Base-by-base conservation (phyloP, 2,113 vertebrate species). In the Cyprinodon tularosa region DNA sequence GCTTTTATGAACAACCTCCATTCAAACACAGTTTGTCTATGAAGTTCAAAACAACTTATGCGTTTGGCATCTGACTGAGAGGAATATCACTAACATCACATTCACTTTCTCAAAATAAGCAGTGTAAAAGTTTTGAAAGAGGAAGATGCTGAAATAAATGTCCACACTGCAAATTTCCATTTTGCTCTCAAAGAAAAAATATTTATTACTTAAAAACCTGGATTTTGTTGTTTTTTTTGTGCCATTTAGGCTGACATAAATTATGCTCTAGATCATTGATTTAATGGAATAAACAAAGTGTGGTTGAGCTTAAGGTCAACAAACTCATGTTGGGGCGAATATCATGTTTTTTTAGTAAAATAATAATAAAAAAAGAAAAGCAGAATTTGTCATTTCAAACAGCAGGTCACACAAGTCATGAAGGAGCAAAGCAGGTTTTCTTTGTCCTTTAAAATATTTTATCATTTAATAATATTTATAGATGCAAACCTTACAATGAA, bases 1-100 rank as follows among this genome's bases (percentile, higher is more conserved):
- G 75, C 74, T 62, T 82, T 81, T 82, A 88, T 83, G 71, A 89
- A 86, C 86, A 86, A 65, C 75, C 61, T 69, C 69, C 68, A 74
- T 62, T 67, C 86, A 74, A 66, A 42, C 42, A 42, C 9, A 4
- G 17, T 57, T 57, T 57, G 50, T 57, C 50, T 57, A n/a, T 57
- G 50, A 7, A 4, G 50, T n/a, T 57, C 50, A n/a, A 15, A 57
- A 20, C 50, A 57, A 20, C 20, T 20, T 57, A 20, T 57, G 50
- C 20, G 17, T n/a, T 57, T 57, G 50, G 14, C 17, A 57, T 9
- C 17, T 20, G 50, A n/a, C 50, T 57, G 3, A 57, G 50, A 57
- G 50, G n/a, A 57, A 57, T 9, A 42, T 42, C 42, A 9, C 42
- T 42, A 6, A n/a, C 50, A n/a, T 20, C 50, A 4, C 17, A 15